Base-by-base conservation (phyloP, 2,888 invertebrate species). In the Xestoiulus laeticollis region DNA sequence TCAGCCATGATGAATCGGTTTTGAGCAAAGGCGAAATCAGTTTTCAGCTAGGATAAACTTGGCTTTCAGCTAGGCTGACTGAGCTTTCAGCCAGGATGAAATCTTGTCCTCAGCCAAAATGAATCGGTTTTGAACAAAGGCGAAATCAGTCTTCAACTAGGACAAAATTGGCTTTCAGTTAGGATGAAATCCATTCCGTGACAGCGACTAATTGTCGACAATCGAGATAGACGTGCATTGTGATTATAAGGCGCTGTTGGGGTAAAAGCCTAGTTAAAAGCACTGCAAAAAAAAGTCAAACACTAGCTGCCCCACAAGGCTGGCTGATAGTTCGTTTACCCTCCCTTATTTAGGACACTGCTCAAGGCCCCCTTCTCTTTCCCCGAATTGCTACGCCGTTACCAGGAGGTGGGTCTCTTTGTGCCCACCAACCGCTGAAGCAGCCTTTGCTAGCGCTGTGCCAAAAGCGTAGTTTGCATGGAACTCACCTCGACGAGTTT, bases 301-400 rank as follows among this genome's bases (percentile, higher is more conserved):
- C 22, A 59, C 8, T 3, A 10, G 59, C 59, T 59, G 59, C 26
- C 30, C 78, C 30, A 30, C 30, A 78, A 78, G 30, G 30, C 78
- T 30, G 78, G 30, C 30, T 12, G 78, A 30, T 26, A 78, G 78
- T 78, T 78, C 78, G 26, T 12, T 30, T 78, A 78, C 78, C 78
- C 78, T 30, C 78, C 78, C 78, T 22, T 78, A 78, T 78, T 78
- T 78, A 78, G 78, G 78, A 78, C 78, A 78, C 78, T 26, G 78
- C 78, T 78, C 78, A 30, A 22, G 78, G 78, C 78, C 78, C 78
- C 30, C 26, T 8, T 26, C 26, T 30, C 22, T 59, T 30, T 68
- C 68, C 26, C 12, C 68, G 26, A 26, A 68, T 78, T 78, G n/a
- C 14, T 8, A 30, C 10, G 78, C 30, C 4, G 78, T 26, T 78